A percentile compares a stretch with the other conserved stretches of the same genome.
Conservation (phyloP, 2,888 invertebrate genomes). For the Apantesis nais region DNA sequence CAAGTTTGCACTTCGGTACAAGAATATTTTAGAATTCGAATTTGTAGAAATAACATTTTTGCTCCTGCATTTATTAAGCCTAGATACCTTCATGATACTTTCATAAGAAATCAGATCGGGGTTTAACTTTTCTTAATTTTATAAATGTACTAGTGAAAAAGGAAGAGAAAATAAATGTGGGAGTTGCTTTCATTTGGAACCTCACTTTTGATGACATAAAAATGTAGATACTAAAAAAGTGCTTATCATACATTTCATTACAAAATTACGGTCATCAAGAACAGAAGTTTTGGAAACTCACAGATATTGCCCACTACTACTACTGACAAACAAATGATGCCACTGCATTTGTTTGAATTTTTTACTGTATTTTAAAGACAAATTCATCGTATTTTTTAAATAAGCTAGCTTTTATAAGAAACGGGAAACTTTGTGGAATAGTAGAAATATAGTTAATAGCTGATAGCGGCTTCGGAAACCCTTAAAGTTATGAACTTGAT, state of each 20-base stretch:
- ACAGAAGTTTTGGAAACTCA: background rate
- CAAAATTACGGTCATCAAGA: background rate
- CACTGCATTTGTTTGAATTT: background rate
- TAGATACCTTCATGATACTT: background rate
- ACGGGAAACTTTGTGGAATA: background rate
- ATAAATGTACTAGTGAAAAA: background rate
- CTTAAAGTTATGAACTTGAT: conserved; percentile 25
- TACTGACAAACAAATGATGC: background rate
- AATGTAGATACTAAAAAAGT: background rate
- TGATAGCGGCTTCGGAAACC: conserved; percentile 28
- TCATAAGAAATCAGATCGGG: background rate
- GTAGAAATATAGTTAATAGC: conserved; percentile 24
- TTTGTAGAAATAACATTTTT: background rate
- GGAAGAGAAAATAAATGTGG: background rate
- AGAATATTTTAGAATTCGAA: background rate
- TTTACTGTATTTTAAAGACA: background rate
- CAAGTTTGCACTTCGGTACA: conserved; percentile 5
- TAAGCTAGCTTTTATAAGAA: too few species aligned
- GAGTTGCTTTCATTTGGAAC: background rate
- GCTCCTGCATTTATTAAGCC: background rate
- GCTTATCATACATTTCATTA: background rate
- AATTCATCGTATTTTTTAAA: too few species aligned
- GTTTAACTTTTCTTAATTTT: background rate
- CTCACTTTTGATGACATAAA: background rate
- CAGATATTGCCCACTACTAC: background rate